Conservation (phyloP, 2,113 vertebrate species). For the Raphicerus campestris region DNA sequence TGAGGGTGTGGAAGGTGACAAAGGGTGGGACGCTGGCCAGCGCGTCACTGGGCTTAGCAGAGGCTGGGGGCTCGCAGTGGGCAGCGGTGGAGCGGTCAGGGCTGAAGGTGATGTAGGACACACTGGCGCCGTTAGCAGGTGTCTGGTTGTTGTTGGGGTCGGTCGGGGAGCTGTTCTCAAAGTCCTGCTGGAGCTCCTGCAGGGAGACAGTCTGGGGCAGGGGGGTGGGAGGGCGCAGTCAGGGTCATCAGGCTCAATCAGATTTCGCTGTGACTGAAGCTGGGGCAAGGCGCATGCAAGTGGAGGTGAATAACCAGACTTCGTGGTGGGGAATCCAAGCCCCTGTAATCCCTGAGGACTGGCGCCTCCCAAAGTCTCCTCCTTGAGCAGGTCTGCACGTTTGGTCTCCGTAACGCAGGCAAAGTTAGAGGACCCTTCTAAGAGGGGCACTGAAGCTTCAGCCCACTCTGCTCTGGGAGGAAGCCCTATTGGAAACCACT, state of each 20-base stretch:
- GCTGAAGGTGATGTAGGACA: conserved; percentile 84
- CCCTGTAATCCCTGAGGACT: no score
- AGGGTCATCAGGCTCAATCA: not conserved
- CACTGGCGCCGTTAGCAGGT: conserved; percentile 59
- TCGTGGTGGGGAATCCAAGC: not conserved
- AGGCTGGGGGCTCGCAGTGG: conserved; percentile 39
- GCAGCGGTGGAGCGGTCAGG: conserved; percentile 57
- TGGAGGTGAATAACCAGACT: no score
- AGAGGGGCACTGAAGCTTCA: not conserved
- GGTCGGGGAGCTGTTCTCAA: conserved; percentile 78
- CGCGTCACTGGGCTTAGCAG: conserved; percentile 52
- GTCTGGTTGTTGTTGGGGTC: conserved; percentile 84
- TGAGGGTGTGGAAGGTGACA: conserved; percentile 90
- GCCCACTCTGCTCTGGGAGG: not conserved
- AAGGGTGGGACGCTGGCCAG: conserved; percentile 80
- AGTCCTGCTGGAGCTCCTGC: conserved; percentile 93
- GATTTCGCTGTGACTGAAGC: not conserved
- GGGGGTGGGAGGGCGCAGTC: not conserved
- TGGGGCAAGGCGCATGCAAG: not conserved
- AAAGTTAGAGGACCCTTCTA: not conserved
- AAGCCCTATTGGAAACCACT: not conserved
- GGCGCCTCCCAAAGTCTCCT: not conserved
- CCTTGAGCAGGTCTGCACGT: not conserved
- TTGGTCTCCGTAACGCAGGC: not conserved
- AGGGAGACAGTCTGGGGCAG: conserved; percentile 86